Evolutionary conservation across 2,797 vertebrate species (phyloP), one percentile per base, ranked within the genome.

Genomic region (Masticophis lateralis): DNA sequence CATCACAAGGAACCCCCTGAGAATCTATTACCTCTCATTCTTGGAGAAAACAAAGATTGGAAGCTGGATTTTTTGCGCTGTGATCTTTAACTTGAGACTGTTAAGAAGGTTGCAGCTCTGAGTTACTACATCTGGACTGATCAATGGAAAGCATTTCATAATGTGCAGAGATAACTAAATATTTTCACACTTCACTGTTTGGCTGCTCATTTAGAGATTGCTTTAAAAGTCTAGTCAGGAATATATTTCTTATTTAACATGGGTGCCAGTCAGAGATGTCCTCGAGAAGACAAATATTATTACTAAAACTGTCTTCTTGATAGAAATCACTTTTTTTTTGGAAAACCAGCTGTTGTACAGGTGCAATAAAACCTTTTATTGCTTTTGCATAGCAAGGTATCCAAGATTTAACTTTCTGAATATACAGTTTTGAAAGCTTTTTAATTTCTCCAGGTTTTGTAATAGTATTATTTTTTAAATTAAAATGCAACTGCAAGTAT

Each of bases 1-100:
- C 97, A 5, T 83, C 37, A 0, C 91, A 96, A 4, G 95, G 94
- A 0, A 93, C 92, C 8, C 94, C 87, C 1, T 97, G 63, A 94
- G 91, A 69, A 56, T 83, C 89, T 11, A 4, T n/a, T 1, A 0
- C 28, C 10, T 0, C 74, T 18, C 93, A 94, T 59, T 87, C 56
- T 0, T 5, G 13, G 0, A 16, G 0, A 51, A 79, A 9, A 47
- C 55, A 0, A 0, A 83, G 16, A 10, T 0, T 37, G 1, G 57
- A 59, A 90, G 56, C 3, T 0, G 32, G 14, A 25, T 87, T 74
- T 8, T 2, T 4, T 28, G 91, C 94, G 89, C 87, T 93, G 16
- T 90, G 28, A 32, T 61, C 86, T 93, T 74, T 87, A n/a, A 74
- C 89, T 91, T 16, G 13, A 13, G 18, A 37, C 22, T 0, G 27